phyloP scores from a whole-genome alignment of 2,113 vertebrate genomes.

The Apistogramma diplotaenia region DNA sequence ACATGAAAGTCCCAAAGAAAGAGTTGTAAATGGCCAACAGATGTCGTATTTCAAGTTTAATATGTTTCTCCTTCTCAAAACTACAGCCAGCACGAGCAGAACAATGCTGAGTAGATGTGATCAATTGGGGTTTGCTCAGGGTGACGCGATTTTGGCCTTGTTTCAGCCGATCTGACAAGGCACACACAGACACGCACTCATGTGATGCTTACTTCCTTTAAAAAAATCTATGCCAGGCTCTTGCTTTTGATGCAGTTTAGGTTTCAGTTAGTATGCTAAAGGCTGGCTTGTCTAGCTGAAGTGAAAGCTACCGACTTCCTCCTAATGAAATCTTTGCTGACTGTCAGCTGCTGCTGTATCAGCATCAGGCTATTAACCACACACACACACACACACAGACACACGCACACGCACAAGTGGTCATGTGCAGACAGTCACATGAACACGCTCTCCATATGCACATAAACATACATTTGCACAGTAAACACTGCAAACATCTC shows the following conservation, averaged over 20 bases:
- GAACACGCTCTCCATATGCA: background rate
- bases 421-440: constrained; percentile 37
- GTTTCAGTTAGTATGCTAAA: background rate
- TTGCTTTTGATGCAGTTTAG: background rate
- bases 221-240: background rate
- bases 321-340: constrained; percentile 53
- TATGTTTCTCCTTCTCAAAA: constrained; percentile 12
- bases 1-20: background rate
- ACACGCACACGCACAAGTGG: background rate
- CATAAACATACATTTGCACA: background rate
- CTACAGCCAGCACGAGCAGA: background rate
- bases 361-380: constrained; percentile 20
- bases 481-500: background rate
- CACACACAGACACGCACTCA: background rate
- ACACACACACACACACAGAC: background rate
- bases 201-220: background rate
- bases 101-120: background rate
- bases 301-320: constrained; percentile 68
- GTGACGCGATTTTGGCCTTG: background rate
- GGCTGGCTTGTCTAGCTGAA: constrained; percentile 33
- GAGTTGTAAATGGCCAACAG: constrained; percentile 1
- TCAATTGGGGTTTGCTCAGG: background rate
- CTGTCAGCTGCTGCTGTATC: constrained; percentile 38
- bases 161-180: background rate
- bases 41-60: constrained; percentile 2